phyloP scores from a whole-genome alignment of 2,888 invertebrate genomes.

The Nephrocerus scutellatus region DNA sequence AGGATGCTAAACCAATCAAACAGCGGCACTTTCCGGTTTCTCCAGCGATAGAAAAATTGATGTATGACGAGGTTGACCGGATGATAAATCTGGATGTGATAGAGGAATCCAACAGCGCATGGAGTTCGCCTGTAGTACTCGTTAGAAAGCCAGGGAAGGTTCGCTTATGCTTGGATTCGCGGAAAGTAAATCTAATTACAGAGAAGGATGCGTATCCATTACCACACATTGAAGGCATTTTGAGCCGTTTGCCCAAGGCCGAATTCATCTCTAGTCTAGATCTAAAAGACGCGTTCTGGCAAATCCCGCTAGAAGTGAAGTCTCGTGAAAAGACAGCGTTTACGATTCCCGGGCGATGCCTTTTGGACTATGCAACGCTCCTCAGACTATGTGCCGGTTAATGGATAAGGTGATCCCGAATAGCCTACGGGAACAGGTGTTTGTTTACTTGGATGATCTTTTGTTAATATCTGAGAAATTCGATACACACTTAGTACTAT shows the following conservation, averaged over 20 bases:
- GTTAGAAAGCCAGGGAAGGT: slow-evolving; percentile 26
- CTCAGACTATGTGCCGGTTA: slow-evolving; percentile 7
- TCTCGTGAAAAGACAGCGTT: slow-evolving; percentile 8
- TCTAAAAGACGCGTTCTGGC: slow-evolving; percentile 15
- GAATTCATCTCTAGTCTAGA: slow-evolving; percentile 16
- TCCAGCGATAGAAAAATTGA: slow-evolving; percentile 17
- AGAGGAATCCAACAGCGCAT: slow-evolving; percentile 30
- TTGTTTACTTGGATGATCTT: slow-evolving; percentile 16
- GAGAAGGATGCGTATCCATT: slow-evolving; percentile 19
- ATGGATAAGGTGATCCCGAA: slow-evolving; percentile 12
- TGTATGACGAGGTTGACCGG: slow-evolving; percentile 28
- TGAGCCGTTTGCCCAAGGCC: slow-evolving; percentile 9
- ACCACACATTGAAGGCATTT: slow-evolving; percentile 19
- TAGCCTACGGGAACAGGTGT: neutral
- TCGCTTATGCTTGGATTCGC: slow-evolving; percentile 31
- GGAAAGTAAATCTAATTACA: slow-evolving; percentile 30
- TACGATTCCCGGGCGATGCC: slow-evolving; percentile 13
- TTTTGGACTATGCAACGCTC: slow-evolving; percentile 7
- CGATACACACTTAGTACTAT: slow-evolving; percentile 3
- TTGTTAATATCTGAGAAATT: slow-evolving; percentile 14
- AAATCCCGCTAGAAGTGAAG: slow-evolving; percentile 8
- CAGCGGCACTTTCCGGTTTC: slow-evolving; percentile 22
- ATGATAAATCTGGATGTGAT: slow-evolving; percentile 32
- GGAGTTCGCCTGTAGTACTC: slow-evolving; percentile 32
- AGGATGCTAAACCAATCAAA: slow-evolving; percentile 18